Evolutionary conservation across 2,113 vertebrate genomes (phyloP), one percentile per base, ranked within the genome.

Genomic region (Cinclus cinclus): DNA sequence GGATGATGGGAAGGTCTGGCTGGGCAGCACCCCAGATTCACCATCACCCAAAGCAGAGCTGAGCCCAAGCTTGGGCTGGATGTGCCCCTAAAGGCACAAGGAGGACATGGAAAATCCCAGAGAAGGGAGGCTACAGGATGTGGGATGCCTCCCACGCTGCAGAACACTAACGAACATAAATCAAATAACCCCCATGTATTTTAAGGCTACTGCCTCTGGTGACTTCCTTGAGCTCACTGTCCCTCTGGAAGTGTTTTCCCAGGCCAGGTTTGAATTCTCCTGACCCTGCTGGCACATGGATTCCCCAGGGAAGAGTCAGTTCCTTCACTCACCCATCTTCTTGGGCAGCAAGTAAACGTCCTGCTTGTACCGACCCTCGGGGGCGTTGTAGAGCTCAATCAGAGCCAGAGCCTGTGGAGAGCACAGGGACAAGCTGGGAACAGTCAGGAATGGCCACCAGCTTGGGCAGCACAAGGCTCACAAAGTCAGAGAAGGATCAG

Each of bases 281-380:
- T 73, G 13, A 9, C 20, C 1, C 30, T 4, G 27, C 70, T 27
- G 73, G 37, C 49, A 33, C 58, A 3, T 0, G 1, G 41, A 70
- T 55, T n/a, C 28, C 59, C 25, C 0, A 24, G 42, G 83, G 25
- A 69, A 27, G 58, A 42, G 35, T 27, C 67, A 64, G 35, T 16
- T 47, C 56, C 56, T 59, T 37, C 67, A 92, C 98, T 98, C 97
- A 99, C 99, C 99, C 99, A 99, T 99, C 95, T 99, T 99, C 97
- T 99, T 99, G 17, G 99, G 99, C 97, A 99, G 98, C 87, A 99
- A 98, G 93, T 99, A 99, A 31, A 99, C 99, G 8, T 99, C 99
- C 96, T 99, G 99, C 94, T 99, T 99, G 97, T 99, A 99, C 35
- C 99, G 99, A 47, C 99, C 99, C 94, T 99, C 99, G 5, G 99